Evolutionary conservation across 2,888 invertebrate genomes (phyloP), one percentile per base, ranked within the genome.

Genomic region (Lucinisca nassula): DNA sequence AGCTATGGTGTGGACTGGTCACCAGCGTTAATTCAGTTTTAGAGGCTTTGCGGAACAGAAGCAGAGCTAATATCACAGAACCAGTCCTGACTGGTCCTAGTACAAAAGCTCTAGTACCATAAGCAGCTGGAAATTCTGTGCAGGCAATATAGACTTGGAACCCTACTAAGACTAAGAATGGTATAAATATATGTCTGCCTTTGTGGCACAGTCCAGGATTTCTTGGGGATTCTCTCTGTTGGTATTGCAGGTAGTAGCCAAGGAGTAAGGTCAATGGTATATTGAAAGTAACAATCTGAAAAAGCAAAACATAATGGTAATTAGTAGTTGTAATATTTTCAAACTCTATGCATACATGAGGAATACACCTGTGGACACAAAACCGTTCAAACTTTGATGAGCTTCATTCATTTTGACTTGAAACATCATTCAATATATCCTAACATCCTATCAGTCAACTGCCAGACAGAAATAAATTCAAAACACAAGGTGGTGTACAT

Each of bases 61-160:
- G 94, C 74, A 97, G 93, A 85, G 98, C 98, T 88, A 98, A 96
- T 74, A 97, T 94, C 77, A 98, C 97, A 79, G 98, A 98, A 98
- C 98, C 98, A 0, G 98, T 98, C 92, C 98, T 97, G 75, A 98
- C 96, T 0, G 98, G 98, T 76, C 98, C 98, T 87, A 98, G 96
- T 79, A 98, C 90, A 87, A 98, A 97, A 0, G 98, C 98, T 95
- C 98, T 95, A 0, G 97, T 97, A 14, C 98, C 98, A 96, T 98
- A 98, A 24, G 98, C 98, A 91, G 98, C 95, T 97, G 98, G 98
- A 95, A 98, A 98, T 95, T 98, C 98, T 10, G 85, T 85, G 30
- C 92, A 79, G 12, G 94, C 93, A 27, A 95, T 85, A 95, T 98
- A 98, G 0, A 97, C 97, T 96, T 98, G 97, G 82, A 97, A 94